Evolutionary conservation across 1,140 invertebrate species (phyloP).

Genomic region (Lasaia peninsularis): DNA sequence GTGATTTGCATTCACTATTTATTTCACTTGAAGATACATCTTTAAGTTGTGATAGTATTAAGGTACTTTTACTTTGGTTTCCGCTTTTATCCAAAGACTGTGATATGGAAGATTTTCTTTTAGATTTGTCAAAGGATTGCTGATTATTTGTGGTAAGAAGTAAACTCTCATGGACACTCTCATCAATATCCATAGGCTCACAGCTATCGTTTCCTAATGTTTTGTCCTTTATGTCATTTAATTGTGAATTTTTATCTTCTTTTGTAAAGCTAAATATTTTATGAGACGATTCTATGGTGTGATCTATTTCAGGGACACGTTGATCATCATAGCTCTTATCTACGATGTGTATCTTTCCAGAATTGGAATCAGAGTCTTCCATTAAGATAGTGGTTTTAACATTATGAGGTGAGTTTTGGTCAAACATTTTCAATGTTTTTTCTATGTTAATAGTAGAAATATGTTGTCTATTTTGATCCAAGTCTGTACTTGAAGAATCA

Average conservation of each 20-base stretch:
- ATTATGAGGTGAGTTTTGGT: constrained; percentile 28
- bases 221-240: constrained; percentile 27
- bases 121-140: constrained; percentile 22
- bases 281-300: constrained; percentile 17
- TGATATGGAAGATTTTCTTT: constrained; percentile 31
- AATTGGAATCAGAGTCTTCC: constrained; percentile 54
- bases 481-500: background rate
- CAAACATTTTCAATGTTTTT: constrained; percentile 30
- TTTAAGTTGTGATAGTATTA: constrained; percentile 57
- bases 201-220: constrained; percentile 32
- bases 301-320: constrained; percentile 48
- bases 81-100: constrained; percentile 36
- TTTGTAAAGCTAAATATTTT: constrained; percentile 3
- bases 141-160: constrained; percentile 19
- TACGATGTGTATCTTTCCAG: constrained; percentile 24
- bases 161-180: constrained; percentile 49
- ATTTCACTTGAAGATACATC: constrained; percentile 37
- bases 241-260: constrained; percentile 12
- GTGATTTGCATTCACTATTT: constrained; percentile 35
- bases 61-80: constrained; percentile 54
- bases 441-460: constrained; percentile 14
- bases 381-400: constrained; percentile 38
- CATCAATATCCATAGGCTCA: constrained; percentile 68
- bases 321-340: constrained; percentile 41
- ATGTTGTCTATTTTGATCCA: constrained; percentile 12